These are phyloP conservation scores for Catharus minimus DNA, from an alignment of 2,113 vertebrate genomes.

Conservation along the genomic window DNA sequence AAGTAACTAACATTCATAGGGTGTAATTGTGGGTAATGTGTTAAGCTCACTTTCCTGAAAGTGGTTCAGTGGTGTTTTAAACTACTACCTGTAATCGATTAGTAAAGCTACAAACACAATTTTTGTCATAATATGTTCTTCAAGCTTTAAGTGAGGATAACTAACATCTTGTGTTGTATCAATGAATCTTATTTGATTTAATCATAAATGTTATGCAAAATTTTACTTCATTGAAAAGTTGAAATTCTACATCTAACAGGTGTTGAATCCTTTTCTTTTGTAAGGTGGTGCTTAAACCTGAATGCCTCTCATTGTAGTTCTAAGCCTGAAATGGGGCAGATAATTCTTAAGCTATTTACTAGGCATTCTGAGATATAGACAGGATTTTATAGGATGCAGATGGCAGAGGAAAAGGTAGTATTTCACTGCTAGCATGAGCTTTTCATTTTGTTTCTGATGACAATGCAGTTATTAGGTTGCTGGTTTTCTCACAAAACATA, in stretches of 20 bases:
- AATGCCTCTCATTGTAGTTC: background rate
- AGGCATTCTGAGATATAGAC: background rate
- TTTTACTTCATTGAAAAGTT: background rate
- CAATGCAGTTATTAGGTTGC: conserved; percentile 71
- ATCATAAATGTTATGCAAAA: background rate
- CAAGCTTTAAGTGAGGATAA: background rate
- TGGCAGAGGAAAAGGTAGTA: background rate
- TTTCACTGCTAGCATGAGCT: conserved; percentile 47
- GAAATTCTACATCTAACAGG: background rate
- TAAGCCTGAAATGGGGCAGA: background rate
- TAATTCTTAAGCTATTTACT: background rate
- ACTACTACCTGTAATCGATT: background rate
- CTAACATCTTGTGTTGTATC: background rate
- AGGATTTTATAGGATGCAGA: background rate
- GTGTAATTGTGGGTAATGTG: background rate
- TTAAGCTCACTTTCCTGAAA: background rate
- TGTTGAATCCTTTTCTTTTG: background rate
- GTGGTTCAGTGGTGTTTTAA: conserved; percentile 9
- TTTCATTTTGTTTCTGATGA: conserved; percentile 59
- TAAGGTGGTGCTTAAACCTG: background rate
- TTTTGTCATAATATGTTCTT: background rate
- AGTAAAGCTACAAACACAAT: background rate
- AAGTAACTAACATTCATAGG: background rate
- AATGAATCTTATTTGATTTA: background rate
- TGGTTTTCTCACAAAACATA: conserved; percentile 63